Conservation (phyloP, 2,797 vertebrate genomes). For the Onychomys arenicola region DNA sequence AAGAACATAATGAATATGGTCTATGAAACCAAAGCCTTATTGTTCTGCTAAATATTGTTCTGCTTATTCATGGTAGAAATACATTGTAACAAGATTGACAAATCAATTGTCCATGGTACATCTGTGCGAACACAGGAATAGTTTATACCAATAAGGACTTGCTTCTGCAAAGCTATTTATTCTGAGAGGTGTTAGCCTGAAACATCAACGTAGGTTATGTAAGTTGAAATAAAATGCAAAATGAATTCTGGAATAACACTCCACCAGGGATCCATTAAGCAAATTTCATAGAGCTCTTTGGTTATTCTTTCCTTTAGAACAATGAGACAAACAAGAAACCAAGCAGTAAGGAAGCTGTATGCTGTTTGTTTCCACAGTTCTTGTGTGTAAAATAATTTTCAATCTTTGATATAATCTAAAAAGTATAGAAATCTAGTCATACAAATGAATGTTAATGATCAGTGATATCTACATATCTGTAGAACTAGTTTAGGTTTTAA, state of each 20-base stretch:
- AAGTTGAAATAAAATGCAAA: constrained; percentile 59
- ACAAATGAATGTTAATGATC: not conserved
- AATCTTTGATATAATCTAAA: not conserved
- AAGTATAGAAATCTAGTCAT: not conserved
- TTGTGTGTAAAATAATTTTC: not conserved
- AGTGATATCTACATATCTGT: not conserved
- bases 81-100: constrained; percentile 15
- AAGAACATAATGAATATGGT: not conserved
- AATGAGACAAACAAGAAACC: not conserved
- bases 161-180: constrained; percentile 25
- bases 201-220: constrained; percentile 43
- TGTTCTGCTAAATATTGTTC: constrained; percentile 42
- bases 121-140: not conserved
- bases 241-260: constrained; percentile 6
- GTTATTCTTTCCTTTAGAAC: constrained; percentile 12
- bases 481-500: not conserved
- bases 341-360: not conserved
- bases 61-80: constrained; percentile 33
- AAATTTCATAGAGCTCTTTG: constrained; percentile 33
- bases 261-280: not conserved
- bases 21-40: not conserved
- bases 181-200: constrained; percentile 17
- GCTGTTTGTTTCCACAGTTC: not conserved
- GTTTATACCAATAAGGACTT: not conserved
- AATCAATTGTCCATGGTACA: constrained; percentile 34